Evolutionary conservation across 2,113 vertebrate genomes (phyloP).

Genomic region (Cyprinodon tularosa): DNA sequence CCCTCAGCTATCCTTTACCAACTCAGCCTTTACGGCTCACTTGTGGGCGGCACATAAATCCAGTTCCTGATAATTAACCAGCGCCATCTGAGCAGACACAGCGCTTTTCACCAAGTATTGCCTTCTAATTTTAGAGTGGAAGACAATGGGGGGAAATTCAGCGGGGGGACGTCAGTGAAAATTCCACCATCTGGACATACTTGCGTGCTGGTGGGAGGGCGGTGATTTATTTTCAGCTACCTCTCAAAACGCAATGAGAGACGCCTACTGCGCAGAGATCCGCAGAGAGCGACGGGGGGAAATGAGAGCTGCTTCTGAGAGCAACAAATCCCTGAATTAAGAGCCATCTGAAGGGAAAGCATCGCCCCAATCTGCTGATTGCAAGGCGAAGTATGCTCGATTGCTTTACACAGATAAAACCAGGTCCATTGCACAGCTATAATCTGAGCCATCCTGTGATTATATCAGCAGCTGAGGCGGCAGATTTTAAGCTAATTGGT

Average conservation of each 20-base stretch:
- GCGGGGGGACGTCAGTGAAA: conserved; percentile 63
- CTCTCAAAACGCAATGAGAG: conserved; percentile 61
- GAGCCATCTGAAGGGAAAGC: conserved; percentile 69
- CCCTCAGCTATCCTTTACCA: conserved; percentile 25
- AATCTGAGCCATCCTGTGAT: conserved; percentile 5
- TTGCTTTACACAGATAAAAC: background rate
- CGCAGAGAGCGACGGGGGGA: conserved; percentile 43
- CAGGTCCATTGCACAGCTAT: conserved; percentile 19
- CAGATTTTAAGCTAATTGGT: conserved; percentile 22
- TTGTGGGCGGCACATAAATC: conserved; percentile 62
- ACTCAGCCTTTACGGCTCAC: conserved; percentile 22
- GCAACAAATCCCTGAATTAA: conserved; percentile 70
- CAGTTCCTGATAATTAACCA: conserved; percentile 68
- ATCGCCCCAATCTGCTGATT: conserved; percentile 58
- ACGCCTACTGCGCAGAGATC: conserved; percentile 65
- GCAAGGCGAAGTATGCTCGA: conserved; percentile 19
- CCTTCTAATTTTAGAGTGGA: conserved; percentile 71
- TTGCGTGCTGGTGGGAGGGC: conserved; percentile 64
- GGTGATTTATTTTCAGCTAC: conserved; percentile 71
- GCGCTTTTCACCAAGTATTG: conserved; percentile 63
- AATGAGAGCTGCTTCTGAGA: conserved; percentile 43
- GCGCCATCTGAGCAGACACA: conserved; percentile 66
- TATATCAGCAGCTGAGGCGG: conserved; percentile 9
- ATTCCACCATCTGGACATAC: conserved; percentile 72
- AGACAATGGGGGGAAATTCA: conserved; percentile 73